Evolutionary conservation across 2,113 vertebrate species (phyloP).

Genomic region (Cervus canadensis): DNA sequence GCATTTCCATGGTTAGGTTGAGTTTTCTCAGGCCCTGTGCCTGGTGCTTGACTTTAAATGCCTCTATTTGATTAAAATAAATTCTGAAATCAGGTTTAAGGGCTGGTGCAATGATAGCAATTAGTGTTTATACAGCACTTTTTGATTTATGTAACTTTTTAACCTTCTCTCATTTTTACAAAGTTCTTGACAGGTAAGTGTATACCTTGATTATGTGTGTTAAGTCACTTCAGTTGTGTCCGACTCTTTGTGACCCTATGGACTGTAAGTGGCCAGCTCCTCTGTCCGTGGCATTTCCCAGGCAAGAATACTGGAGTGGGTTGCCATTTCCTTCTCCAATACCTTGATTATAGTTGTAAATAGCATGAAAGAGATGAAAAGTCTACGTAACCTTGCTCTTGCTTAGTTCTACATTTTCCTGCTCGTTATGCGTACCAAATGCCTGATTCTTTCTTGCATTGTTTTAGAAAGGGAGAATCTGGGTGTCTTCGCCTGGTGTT

Average conservation of each 20-base stretch:
- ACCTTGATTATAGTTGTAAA: background rate
- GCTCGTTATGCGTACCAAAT: fast-evolving
- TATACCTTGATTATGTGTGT: background rate
- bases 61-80: background rate
- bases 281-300: background rate
- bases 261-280: background rate
- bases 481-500: background rate
- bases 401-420: background rate
- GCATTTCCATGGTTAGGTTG: background rate
- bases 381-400: background rate
- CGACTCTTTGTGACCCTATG: background rate
- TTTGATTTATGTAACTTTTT: background rate
- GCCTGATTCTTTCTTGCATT: background rate
- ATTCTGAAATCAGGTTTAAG: background rate
- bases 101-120: background rate
- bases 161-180: constrained; percentile 3
- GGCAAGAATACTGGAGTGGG: background rate
- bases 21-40: background rate
- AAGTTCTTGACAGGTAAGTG: background rate
- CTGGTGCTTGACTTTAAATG: background rate
- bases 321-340: background rate
- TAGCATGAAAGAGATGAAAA: background rate
- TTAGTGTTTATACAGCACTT: background rate
- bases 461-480: background rate
- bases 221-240: background rate